Evolutionary conservation across 2,797 vertebrate genomes (phyloP).

Genomic region (Notamacropus eugenii): DNA sequence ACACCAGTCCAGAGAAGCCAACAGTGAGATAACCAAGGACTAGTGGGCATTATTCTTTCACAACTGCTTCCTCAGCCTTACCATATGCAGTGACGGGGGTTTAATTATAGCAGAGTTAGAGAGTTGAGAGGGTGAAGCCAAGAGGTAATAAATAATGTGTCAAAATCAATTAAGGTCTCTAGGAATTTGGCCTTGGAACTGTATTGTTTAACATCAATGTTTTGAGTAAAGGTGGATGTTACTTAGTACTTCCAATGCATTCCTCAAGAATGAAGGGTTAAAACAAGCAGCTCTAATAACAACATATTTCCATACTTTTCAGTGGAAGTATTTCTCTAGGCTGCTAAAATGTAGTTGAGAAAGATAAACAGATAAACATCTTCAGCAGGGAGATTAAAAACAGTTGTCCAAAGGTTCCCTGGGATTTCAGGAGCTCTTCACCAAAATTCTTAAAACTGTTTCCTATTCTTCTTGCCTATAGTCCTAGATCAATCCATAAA

Average conservation of each 20-base stretch:
- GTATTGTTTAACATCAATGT: not conserved
- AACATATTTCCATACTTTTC: not conserved
- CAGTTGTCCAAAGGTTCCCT: not conserved
- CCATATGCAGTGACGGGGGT: not conserved
- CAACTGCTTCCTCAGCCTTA: not conserved
- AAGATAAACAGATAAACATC: not conserved
- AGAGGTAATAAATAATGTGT: not conserved
- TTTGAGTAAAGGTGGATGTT: not conserved
- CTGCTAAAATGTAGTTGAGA: not conserved
- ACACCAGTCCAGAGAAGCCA: not conserved
- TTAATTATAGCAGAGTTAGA: not conserved
- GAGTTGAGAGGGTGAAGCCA: not conserved
- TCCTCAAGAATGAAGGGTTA: not conserved
- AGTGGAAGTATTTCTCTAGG: not conserved
- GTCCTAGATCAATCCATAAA: not conserved
- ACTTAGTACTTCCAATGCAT: not conserved
- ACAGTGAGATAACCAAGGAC: not conserved
- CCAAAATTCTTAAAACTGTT: not conserved
- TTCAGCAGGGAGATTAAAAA: not conserved
- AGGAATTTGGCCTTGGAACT: not conserved
- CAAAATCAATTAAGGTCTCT: not conserved
- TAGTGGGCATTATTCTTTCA: not conserved
- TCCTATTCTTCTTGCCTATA: not conserved
- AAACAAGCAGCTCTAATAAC: not conserved
- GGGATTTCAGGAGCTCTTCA: not conserved